Conservation (phyloP, 92 coral and sea anemone genomes). For the Porites evermanni region DNA sequence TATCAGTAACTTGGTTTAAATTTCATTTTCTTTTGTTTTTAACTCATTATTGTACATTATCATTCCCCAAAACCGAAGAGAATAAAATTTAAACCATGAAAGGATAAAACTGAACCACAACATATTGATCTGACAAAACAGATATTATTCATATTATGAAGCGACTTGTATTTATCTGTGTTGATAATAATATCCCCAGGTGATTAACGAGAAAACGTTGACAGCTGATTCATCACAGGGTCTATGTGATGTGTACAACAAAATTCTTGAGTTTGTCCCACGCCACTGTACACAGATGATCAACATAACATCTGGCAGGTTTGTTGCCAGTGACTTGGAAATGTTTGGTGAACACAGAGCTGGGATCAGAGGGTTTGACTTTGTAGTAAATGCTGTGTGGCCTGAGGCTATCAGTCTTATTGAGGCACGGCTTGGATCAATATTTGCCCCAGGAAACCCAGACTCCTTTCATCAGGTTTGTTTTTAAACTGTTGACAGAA, state of each 20-base stretch:
- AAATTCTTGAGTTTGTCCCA: slow-evolving; percentile 95
- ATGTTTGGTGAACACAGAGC: slow-evolving; percentile 75
- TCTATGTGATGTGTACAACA: slow-evolving; percentile 70
- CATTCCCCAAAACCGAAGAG: too few relatives aligned
- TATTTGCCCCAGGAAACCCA: slow-evolving; percentile 99
- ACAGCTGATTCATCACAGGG: slow-evolving; percentile 77
- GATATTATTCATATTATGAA: too few relatives aligned
- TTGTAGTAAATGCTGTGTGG: slow-evolving; percentile 97
- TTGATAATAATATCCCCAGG: slow-evolving; percentile 29
- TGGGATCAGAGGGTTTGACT: slow-evolving; percentile 93
- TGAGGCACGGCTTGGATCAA: slow-evolving; percentile 83
- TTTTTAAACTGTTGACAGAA: background rate
- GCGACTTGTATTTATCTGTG: too few relatives aligned
- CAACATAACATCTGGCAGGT: slow-evolving; percentile 88
- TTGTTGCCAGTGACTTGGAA: slow-evolving; percentile 70
- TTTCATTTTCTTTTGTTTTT: too few relatives aligned
- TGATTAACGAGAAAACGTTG: slow-evolving; percentile 69
- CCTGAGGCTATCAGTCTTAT: slow-evolving; percentile 87
- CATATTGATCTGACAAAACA: too few relatives aligned
- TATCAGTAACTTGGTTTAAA: too few relatives aligned
- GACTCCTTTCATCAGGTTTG: slow-evolving; percentile 95
- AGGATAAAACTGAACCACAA: too few relatives aligned
- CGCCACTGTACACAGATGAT: slow-evolving; percentile 91
- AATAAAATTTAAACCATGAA: too few relatives aligned
- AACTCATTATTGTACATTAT: too few relatives aligned